Evolutionary conservation across 1,140 invertebrate genomes (phyloP).

Genomic region (Scaptomyza hsui): DNA sequence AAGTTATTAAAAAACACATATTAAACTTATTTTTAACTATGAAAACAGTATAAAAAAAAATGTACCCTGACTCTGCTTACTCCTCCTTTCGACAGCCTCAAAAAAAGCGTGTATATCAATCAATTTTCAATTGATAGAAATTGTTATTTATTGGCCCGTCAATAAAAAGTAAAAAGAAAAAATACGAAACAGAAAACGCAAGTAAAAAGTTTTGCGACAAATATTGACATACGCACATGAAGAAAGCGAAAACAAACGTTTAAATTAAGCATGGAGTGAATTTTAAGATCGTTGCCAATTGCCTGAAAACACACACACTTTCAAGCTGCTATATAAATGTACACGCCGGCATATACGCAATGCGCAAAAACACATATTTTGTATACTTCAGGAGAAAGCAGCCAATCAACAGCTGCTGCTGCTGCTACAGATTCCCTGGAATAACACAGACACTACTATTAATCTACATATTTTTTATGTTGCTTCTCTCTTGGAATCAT

Average conservation of each 20-base stretch:
- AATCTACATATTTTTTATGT: neutral
- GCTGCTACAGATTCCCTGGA: neutral
- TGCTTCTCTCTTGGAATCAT: too few species aligned
- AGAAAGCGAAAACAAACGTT: conserved; percentile 29
- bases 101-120: conserved; percentile 72
- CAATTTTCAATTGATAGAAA: conserved; percentile 82
- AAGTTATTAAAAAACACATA: too few species aligned
- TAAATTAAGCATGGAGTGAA: conserved; percentile 68
- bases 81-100: conserved; percentile 1
- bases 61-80: too few species aligned
- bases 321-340: conserved; percentile 61
- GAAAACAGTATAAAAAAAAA: too few species aligned
- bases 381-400: neutral
- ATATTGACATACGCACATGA: conserved; percentile 63
- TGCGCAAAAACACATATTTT: conserved; percentile 16
- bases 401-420: neutral
- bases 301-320: conserved; percentile 11
- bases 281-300: conserved; percentile 72
- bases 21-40: too few species aligned
- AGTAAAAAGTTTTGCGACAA: conserved; percentile 32
- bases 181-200: conserved; percentile 23
- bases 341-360: conserved; percentile 69
- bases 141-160: conserved; percentile 71
- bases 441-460: conserved; percentile 3
- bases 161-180: conserved; percentile 28